Base-by-base conservation (phyloP, 2,797 vertebrate genomes). In the Gymnopithys bicolor region DNA sequence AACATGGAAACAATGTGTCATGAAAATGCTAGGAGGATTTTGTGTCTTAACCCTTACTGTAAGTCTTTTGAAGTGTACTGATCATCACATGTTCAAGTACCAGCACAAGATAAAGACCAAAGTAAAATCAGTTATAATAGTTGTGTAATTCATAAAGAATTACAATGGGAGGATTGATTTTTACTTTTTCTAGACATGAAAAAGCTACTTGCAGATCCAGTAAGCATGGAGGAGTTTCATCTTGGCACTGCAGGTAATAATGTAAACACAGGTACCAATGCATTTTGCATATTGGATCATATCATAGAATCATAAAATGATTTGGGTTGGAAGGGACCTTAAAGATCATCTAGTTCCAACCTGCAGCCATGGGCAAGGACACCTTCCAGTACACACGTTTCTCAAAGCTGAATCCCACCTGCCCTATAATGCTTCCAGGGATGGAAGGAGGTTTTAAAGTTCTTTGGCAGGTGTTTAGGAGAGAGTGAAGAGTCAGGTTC, bases 321-420 rank as follows among this genome's bases (percentile, higher is more conserved):
- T 60, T 60, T 60, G 22, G 25, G 9, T 53, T 84, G 33, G 19
- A 59, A 66, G 13, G 18, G 10, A 66, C 9, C 73, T 23, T 66
- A 48, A 59, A 21, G 15, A 32, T 52, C 37, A 10, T 41, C 33
- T 53, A 0, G 0, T 43, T 73, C 52, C 52, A 53, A 7, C 5
- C 22, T 15, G 5, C 19, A 53, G 9, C 15, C 45, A 15, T 33
- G 28, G 23, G 7, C 16, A 30, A 24, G 35, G 19, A 21, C 12
- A 15, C 8, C 43, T 69, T 63, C 43, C 28, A 27, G 0, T 16
- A 35, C 51, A 41, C 13, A 35, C 0, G 0, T 41, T 73, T 60
- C 23, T 43, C 39, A 27, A 9, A 48, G 33, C 18, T 41, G 24
- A 35, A 41, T 66, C 39, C 19, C 12, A 48, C 43, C 24, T 66